These are phyloP conservation scores for Thelaira solivaga DNA, from an alignment of 2,888 invertebrate genomes.

Conservation along the genomic window DNA sequence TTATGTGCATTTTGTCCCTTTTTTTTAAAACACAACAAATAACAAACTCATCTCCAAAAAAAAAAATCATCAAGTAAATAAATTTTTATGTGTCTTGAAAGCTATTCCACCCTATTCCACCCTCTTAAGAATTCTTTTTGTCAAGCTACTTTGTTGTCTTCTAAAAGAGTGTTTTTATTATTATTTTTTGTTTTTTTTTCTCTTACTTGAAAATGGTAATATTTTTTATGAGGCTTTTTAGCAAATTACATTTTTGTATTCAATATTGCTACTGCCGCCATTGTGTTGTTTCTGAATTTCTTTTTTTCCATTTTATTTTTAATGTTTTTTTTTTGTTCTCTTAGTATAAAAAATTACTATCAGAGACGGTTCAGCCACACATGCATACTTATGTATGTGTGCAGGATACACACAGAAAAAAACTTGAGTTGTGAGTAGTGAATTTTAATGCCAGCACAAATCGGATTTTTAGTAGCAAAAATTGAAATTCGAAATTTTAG, in stretches of 20 bases:
- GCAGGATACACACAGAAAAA: too few species aligned
- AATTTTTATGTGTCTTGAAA: conserved; percentile 53
- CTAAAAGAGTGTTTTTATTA: not conserved
- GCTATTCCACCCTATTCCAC: conserved; percentile 12
- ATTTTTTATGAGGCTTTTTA: conserved; percentile 67
- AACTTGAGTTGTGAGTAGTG: too few species aligned
- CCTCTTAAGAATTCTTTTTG: not conserved
- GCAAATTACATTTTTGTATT: conserved; percentile 60
- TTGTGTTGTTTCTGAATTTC: conserved; percentile 31
- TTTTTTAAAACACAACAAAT: not conserved
- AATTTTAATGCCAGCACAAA: too few species aligned
- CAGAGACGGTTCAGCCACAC: conserved; percentile 15
- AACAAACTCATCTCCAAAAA: too few species aligned
- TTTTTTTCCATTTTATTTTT: conserved; percentile 11
- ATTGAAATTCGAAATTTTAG: too few species aligned
- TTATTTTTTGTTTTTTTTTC: conserved; percentile 18
- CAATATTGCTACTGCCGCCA: conserved; percentile 41
- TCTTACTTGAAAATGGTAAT: conserved; percentile 55
- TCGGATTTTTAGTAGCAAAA: too few species aligned
- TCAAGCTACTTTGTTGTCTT: conserved; percentile 20
- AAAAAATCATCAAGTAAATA: conserved; percentile 44
- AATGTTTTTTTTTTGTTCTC: not conserved
- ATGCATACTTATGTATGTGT: too few species aligned
- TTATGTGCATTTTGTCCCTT: conserved; percentile 51
- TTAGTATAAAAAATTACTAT: conserved; percentile 23